Evolutionary conservation across 1,140 invertebrate species (phyloP).

Genomic region (Bombus confusus): DNA sequence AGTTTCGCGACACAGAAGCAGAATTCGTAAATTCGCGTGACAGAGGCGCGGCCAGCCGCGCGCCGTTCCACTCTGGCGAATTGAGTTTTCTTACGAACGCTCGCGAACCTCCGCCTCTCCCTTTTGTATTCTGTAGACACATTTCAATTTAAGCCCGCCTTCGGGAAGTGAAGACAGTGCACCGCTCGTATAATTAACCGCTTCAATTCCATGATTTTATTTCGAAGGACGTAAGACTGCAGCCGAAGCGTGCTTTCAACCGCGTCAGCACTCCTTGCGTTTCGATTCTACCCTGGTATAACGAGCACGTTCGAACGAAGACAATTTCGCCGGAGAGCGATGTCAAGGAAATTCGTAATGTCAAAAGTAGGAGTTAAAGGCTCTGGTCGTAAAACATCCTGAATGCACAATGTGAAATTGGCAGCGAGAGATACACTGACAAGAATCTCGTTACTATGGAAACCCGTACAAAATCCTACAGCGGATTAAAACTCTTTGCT

Average conservation of each 20-base stretch:
- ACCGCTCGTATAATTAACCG: slow-evolving; percentile 36
- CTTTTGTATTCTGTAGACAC: neutral
- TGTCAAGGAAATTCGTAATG: slow-evolving; percentile 12
- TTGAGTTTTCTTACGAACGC: slow-evolving; percentile 11
- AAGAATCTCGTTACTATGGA: too few relatives aligned
- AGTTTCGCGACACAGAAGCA: slow-evolving; percentile 19
- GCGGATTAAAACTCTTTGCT: too few relatives aligned
- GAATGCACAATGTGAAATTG: neutral
- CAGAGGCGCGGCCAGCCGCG: neutral
- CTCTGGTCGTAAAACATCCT: neutral
- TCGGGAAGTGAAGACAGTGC: neutral
- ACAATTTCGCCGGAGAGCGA: neutral
- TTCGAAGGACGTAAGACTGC: neutral
- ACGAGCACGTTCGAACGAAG: slow-evolving; percentile 20
- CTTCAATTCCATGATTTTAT: slow-evolving; percentile 28
- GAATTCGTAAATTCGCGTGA: slow-evolving; percentile 19
- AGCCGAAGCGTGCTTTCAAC: neutral
- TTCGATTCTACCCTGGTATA: neutral
- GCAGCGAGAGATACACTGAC: neutral
- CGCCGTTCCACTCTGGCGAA: neutral
- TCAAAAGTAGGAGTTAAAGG: neutral
- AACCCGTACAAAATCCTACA: too few relatives aligned
- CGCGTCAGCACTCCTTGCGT: neutral
- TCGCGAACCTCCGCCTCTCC: neutral
- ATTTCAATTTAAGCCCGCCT: slow-evolving; percentile 15